Base-by-base conservation (phyloP, 2,888 invertebrate species). In the Pelosia muscerda region DNA sequence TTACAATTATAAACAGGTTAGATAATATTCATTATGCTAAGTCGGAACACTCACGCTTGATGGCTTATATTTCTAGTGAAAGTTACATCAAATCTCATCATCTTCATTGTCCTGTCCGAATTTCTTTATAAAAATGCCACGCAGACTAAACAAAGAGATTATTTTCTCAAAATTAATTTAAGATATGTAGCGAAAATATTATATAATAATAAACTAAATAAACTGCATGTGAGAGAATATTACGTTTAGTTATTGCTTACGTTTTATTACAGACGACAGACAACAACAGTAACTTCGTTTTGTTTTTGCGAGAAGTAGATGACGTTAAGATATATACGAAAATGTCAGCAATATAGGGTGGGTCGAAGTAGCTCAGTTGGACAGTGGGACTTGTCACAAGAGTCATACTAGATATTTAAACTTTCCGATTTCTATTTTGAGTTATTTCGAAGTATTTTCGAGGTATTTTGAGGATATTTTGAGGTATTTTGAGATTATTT, bases 41-140 rank as follows among this genome's bases (percentile, higher is more conserved):
- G 38, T 71, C 74, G 19, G 25, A 55, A 55, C 1, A 55, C 25
- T 55, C 54, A 55, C 54, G 54, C 53, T 54, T 73, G 73, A 38
- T 38, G 49, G n/a, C n/a, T 49, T 71, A 70, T 68, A 66, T 69
- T 68, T 67, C 31, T 68, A 77, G 79, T 72, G 79, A 79, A 79
- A 79, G 79, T 77, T 49, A n/a, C 25, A 66, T 66, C 61, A 57
- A 61, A 74, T 68, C 67, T 79, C 42, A 56, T 28, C 60, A 68
- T 68, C 67, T 60, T 55, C 71, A 79, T 78, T 79, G 79, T 79
- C 79, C 79, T 79, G 79, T 69, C 68, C 61, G 9, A 63, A 31
- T 62, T 60, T 71, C 58, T 58, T 58, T 65, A 58, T 63, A 69
- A 74, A 65, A 59, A 61, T 15, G 23, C 54, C 53, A 28, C 61